Evolutionary conservation across 2,888 invertebrate genomes (phyloP).

Genomic region (Boloria selene): DNA sequence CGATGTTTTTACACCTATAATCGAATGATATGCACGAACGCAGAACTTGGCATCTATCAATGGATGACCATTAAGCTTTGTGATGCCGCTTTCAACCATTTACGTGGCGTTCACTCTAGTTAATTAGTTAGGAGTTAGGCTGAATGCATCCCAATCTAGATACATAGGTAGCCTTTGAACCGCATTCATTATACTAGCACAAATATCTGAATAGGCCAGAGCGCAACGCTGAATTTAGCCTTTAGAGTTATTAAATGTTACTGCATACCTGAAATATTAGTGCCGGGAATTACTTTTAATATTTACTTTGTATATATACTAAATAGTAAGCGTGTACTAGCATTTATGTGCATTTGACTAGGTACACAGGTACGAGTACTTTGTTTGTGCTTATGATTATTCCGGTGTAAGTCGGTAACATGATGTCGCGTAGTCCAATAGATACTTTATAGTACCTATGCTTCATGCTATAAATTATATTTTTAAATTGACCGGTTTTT

Average conservation of each 20-base stretch:
- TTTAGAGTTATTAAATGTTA: conserved; percentile 1
- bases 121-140: conserved; percentile 34
- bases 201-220: conserved; percentile 19
- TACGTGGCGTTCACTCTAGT: conserved; percentile 34
- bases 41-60: conserved; percentile 25
- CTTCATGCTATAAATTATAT: too few species aligned
- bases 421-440: too few species aligned
- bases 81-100: conserved; percentile 28
- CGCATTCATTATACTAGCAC: conserved; percentile 18
- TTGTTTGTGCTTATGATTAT: too few species aligned
- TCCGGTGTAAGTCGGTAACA: too few species aligned
- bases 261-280: background rate
- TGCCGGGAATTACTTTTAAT: background rate
- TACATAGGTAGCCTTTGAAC: conserved; percentile 24
- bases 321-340: too few species aligned
- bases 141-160: conserved; percentile 30
- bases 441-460: too few species aligned
- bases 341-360: too few species aligned
- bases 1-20: background rate
- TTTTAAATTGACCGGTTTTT: too few species aligned
- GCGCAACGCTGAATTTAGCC: conserved; percentile 11
- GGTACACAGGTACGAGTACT: too few species aligned
- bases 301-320: too few species aligned
- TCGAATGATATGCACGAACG: conserved; percentile 13
- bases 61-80: conserved; percentile 33